Evolutionary conservation across 2,888 invertebrate species (phyloP), one percentile per base, ranked within the genome.

Genomic region (Athalia cordata): DNA sequence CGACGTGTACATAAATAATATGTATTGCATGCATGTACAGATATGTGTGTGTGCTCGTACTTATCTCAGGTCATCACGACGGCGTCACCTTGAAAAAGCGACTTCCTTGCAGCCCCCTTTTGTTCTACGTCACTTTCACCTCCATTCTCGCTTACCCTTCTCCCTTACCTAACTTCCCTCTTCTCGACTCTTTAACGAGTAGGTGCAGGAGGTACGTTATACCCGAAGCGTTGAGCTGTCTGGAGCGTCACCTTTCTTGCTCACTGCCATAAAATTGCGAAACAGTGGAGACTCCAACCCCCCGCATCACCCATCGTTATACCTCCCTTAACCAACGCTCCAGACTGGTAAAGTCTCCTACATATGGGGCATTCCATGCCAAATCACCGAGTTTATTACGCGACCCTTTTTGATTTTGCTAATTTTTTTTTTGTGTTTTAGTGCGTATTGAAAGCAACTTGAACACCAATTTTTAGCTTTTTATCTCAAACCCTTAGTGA

Each of bases 191-290:
- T 55, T 68, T 55, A 68, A 68, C 68, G 43, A 68, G 68, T 68
- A 68, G 43, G 29, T 29, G 29, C 29, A 29, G 29, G 29, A 29
- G 29, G 29, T 29, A 29, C 29, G 29, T 29, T n/a, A 9, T 55
- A n/a, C 5, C 50, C 43, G 7, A 8, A 55, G 55, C 68, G 68
- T 68, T 29, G 59, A 72, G 72, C 59, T 59, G 72, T 72, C 72
- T 72, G 45, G 59, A 52, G 68, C 59, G 59, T 9, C 6, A 15
- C 45, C 13, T 47, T 57, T 13, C 72, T 72, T 57, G 59, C 59
- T 72, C 72, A 59, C 15, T 59, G 57, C 57, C 72, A 57, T 72
- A 72, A 72, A 72, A 72, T 72, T 72, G 72, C 72, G 72, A 57
- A 52, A 43, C 68, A 43, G 68, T 68, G 11, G 43, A 68, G 55